Evolutionary conservation across 1,140 invertebrate genomes (phyloP).

Genomic region (Matsumurasca onukii): DNA sequence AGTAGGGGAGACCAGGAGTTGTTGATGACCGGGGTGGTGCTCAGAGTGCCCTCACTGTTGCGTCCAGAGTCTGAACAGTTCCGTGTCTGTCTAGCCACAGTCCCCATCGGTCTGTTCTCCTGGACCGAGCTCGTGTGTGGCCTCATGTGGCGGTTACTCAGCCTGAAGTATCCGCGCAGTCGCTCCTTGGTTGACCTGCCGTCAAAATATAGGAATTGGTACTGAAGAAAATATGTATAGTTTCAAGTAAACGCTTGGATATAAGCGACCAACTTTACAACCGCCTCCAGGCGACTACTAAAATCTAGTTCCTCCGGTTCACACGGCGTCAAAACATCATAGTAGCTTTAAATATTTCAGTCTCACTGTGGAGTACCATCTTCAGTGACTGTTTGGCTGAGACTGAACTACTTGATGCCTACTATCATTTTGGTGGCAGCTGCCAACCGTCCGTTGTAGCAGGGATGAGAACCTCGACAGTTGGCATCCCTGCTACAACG

Average conservation of each 20-base stretch:
- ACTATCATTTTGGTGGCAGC: too few relatives aligned
- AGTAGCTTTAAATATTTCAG: too few relatives aligned
- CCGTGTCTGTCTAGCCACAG: neutral
- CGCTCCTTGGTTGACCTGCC: constrained; percentile 59
- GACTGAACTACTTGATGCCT: too few relatives aligned
- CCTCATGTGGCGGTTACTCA: constrained; percentile 49
- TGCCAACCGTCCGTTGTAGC: too few relatives aligned
- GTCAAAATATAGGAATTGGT: constrained; percentile 32
- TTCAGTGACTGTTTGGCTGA: too few relatives aligned
- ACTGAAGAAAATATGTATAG: neutral
- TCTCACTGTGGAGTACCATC: too few relatives aligned
- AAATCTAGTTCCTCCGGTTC: too few relatives aligned
- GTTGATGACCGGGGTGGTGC: neutral
- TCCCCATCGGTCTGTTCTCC: neutral
- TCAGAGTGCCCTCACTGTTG: constrained; percentile 18
- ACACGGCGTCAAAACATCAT: too few relatives aligned
- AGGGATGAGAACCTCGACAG: too few relatives aligned
- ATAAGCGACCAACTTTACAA: too few relatives aligned
- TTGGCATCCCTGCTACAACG: too few relatives aligned
- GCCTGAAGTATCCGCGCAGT: constrained; percentile 61
- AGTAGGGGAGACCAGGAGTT: constrained; percentile 13
- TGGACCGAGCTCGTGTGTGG: constrained; percentile 27
- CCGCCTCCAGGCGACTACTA: too few relatives aligned
- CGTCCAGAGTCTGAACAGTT: neutral
- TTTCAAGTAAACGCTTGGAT: constrained; percentile 11